A percentile compares a stretch with the other conserved stretches of the same genome.
phyloP scores from a whole-genome alignment of 2,797 vertebrate species.

The Crenuchus spilurus region DNA sequence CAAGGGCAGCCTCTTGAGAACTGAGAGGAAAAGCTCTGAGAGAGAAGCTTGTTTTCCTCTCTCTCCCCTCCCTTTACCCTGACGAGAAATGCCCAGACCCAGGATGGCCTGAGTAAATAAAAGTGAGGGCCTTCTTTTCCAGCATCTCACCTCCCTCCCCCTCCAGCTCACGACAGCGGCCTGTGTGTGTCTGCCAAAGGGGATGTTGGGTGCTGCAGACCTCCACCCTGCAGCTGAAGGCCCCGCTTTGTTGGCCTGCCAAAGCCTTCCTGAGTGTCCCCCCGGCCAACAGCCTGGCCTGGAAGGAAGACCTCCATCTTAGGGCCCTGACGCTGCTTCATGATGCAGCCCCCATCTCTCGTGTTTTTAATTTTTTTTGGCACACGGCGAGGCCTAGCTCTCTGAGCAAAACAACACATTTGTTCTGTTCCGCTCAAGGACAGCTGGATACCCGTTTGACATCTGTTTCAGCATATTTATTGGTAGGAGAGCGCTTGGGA shows the following conservation, averaged over 20 bases:
- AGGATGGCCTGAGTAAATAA: constrained; percentile 99
- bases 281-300: constrained; percentile 90
- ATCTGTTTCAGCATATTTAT: constrained; percentile 83
- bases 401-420: constrained; percentile 87
- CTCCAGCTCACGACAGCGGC: constrained; percentile 83
- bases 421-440: constrained; percentile 71
- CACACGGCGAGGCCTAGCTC: constrained; percentile 60
- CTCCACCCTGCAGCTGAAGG: constrained; percentile 99
- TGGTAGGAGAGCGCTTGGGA: constrained; percentile 68
- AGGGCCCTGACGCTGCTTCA: constrained; percentile 78
- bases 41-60: constrained; percentile 49
- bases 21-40: constrained; percentile 67
- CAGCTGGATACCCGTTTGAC: constrained; percentile 87
- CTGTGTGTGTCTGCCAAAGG: constrained; percentile 98
- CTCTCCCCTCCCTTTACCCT: constrained; percentile 84
- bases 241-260: constrained; percentile 98
- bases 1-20: constrained; percentile 73
- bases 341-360: constrained; percentile 65
- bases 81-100: constrained; percentile 97
- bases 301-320: constrained; percentile 96
- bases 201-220: constrained; percentile 96
- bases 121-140: constrained; percentile 94
- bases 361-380: constrained; percentile 55
- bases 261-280: constrained; percentile 98
- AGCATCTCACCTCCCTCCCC: constrained; percentile 91